Evolutionary conservation across 2,888 invertebrate genomes (phyloP).

Genomic region (Tetropium fuscum): DNA sequence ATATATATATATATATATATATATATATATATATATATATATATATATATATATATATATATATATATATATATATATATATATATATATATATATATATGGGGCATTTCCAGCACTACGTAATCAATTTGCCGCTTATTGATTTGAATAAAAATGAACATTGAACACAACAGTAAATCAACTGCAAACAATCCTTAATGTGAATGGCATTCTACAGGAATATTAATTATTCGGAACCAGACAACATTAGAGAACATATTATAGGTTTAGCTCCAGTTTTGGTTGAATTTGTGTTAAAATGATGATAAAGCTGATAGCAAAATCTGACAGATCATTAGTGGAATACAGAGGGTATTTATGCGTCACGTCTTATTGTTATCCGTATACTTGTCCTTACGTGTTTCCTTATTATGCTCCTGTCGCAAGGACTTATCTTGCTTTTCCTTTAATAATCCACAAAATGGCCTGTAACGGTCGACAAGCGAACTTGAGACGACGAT

Average conservation of each 20-base stretch:
- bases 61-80: no score
- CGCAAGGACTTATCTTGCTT: constrained; percentile 16
- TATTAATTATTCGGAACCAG: neutral
- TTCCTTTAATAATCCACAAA: constrained; percentile 26
- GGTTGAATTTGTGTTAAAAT: constrained; percentile 13
- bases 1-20: no score
- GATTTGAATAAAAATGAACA: no score
- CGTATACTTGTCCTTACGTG: constrained; percentile 25
- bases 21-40: no score
- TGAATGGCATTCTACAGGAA: neutral
- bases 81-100: no score
- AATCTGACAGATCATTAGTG: constrained; percentile 10
- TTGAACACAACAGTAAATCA: no score
- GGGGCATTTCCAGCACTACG: no score
- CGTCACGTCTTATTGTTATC: constrained; percentile 26
- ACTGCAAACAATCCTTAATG: no score
- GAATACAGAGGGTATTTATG: constrained; percentile 20
- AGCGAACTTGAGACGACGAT: neutral
- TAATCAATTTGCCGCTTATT: no score
- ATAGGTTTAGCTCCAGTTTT: neutral
- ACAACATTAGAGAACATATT: neutral
- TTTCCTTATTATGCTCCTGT: constrained; percentile 26
- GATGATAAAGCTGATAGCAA: constrained; percentile 1
- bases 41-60: no score
- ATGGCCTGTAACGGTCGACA: constrained; percentile 17